Percentiles rank a stretch among this genome's conserved stretches.
These are phyloP conservation scores for Delichon dasypus DNA, from an alignment of 2,797 vertebrate genomes.

Conservation along the genomic window DNA sequence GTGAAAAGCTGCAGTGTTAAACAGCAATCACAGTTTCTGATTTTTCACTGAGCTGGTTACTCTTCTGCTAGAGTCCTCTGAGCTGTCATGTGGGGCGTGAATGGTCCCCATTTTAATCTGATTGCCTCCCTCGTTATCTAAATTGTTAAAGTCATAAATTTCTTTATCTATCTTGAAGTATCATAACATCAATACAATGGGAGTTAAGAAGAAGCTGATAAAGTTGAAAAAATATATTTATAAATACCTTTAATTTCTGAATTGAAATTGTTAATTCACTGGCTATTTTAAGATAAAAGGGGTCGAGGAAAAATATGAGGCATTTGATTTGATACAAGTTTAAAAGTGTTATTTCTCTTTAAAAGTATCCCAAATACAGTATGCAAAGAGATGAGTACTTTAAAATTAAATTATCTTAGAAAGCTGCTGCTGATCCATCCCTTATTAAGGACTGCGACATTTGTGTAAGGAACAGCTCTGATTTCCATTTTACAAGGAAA, in stretches of 20 bases:
- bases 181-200: constrained; percentile 4
- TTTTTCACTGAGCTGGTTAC: constrained; percentile 52
- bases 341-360: neutral
- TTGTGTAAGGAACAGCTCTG: neutral
- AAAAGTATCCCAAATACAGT: neutral
- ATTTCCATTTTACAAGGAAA: constrained; percentile 14
- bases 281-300: neutral
- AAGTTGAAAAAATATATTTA: neutral
- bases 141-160: neutral
- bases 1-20: constrained; percentile 66
- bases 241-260: neutral
- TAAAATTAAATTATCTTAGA: neutral
- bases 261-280: neutral
- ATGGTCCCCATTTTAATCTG: constrained; percentile 21
- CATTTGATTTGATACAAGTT: neutral
- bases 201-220: neutral
- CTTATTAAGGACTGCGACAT: neutral
- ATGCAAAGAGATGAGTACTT: neutral
- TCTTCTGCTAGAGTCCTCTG: constrained; percentile 22
- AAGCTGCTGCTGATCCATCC: neutral
- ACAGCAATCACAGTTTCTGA: constrained; percentile 48
- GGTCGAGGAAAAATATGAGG: neutral
- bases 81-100: constrained; percentile 7
- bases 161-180: neutral
- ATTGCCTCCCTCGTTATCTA: neutral